Evolutionary conservation across 2,113 vertebrate species (phyloP), one percentile per base, ranked within the genome.

Genomic region (Platichthys stellatus): DNA sequence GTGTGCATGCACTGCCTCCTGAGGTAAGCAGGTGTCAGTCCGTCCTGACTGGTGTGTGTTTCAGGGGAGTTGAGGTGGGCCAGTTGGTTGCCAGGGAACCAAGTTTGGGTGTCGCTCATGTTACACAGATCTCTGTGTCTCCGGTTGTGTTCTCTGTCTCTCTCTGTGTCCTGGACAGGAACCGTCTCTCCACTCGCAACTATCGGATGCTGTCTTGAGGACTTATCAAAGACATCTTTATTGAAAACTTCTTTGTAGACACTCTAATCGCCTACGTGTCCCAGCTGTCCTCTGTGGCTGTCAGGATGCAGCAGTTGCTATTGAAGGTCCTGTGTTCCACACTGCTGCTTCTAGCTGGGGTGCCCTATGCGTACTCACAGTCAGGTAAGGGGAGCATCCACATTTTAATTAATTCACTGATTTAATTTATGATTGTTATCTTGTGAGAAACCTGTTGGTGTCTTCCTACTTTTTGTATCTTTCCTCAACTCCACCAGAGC

Each of bases 1-100:
- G 40, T 31, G 31, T 31, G 60, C 11, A 1, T 59, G 62, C 61
- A 45, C 51, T 12, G 40, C 51, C 43, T n/a, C 66, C 59, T 65
- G 59, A 72, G 51, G 59, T 75, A 69, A 86, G 63, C 87, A 84
- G 80, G 81, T 86, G 76, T 82, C 86, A 78, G 26, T 86, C 60
- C 4, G 5, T 81, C 76, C 67, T 57, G 65, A 65, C 82, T 5
- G 89, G 92, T 91, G 81, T 92, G 66, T 69, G n/a, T 90, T 90
- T 90, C 91, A 83, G 86, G 54, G 74, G 77, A 78, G 75, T 56
- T 76, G 83, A 86, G 81, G 64, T 76, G 76, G 79, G 45, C 72
- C 86, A 78, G 40, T 43, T 51, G 77, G 90, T 92, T 91, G 86
- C 91, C 60, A 63, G 80, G 91, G 31, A 74, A 92, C 90, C 67